Evolutionary conservation across 2,888 invertebrate genomes (phyloP).

Genomic region (Strigamia maritima): DNA sequence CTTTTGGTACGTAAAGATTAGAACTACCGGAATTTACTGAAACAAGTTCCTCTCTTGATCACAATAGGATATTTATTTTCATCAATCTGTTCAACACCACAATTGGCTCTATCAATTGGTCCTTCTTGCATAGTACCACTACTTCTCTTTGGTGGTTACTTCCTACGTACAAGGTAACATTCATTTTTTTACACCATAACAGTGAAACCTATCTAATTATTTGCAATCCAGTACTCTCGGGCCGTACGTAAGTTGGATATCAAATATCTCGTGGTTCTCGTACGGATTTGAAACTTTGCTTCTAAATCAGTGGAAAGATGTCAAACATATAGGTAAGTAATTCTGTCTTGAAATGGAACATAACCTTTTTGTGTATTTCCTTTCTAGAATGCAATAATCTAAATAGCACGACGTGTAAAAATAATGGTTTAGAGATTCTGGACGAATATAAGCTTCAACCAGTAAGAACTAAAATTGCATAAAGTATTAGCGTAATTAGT

Average conservation of each 20-base stretch:
- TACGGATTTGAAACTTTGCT: slow-evolving; percentile 51
- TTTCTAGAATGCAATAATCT: not conserved
- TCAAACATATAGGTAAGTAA: slow-evolving; percentile 46
- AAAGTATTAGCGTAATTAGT: not conserved
- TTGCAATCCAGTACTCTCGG: slow-evolving; percentile 46
- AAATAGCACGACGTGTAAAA: not conserved
- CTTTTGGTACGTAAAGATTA: slow-evolving; percentile 64
- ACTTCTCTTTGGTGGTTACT: slow-evolving; percentile 92
- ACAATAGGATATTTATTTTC: slow-evolving; percentile 83
- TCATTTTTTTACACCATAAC: not conserved
- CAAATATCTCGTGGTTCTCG: slow-evolving; percentile 53
- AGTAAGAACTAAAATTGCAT: not conserved
- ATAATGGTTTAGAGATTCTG: not conserved
- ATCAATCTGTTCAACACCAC: slow-evolving; percentile 74
- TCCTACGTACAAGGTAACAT: slow-evolving; percentile 81
- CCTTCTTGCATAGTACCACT: slow-evolving; percentile 91
- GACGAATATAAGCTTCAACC: not conserved
- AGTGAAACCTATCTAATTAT: not conserved
- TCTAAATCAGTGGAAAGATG: slow-evolving; percentile 52
- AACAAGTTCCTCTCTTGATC: not conserved
- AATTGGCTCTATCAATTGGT: slow-evolving; percentile 84
- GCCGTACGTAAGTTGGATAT: slow-evolving; percentile 47
- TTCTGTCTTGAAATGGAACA: no score
- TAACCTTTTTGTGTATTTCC: no score
- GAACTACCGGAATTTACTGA: slow-evolving; percentile 43